Evolutionary conservation across 2,797 vertebrate genomes (phyloP), one percentile per base, ranked within the genome.

Genomic region (Perodicticus potto): DNA sequence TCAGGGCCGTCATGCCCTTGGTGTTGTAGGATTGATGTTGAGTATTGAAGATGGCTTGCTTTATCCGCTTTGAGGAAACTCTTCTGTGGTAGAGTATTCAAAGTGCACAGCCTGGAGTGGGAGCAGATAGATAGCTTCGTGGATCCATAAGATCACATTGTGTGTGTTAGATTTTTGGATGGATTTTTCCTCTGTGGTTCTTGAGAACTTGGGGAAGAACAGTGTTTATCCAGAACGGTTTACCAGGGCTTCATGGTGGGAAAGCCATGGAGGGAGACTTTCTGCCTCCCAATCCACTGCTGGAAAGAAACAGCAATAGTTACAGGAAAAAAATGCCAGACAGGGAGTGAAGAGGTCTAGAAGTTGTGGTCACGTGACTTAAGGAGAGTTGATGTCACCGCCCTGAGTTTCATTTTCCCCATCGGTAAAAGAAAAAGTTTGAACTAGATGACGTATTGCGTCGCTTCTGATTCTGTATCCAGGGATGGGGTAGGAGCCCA

Each of bases 331-430:
- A 43, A 20, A 37, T 10, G 16, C 23, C 12, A 72, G 53, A 53
- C 3, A 23, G 22, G 65, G 82, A 67, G 27, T 53, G 20, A n/a
- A 5, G 86, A 83, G 43, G 59, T 53, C 91, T 91, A 43, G 37
- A 89, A 43, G 78, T 63, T 82, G 74, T 70, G 86, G 84, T 53
- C 69, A 49, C 0, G 49, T 78, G 83, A 69, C 93, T 55, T 9
- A 74, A 40, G 70, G 69, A 57, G 57, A 63, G 16, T 7, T 70
- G 59, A 16, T 76, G 45, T 85, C 57, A 70, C 49, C 45, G 92
- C 27, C 16, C 23, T 32, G 63, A 69, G 34, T 27, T 96, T 96
- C 74, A 23, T 84, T 84, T 85, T 95, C 37, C 61, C 45, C 17
- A 20, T 34, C 34, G 53, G 70, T 77, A 85, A 61, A 80, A 77